Percentiles rank a stretch among this genome's conserved stretches.
These are phyloP conservation scores for Latrodectus geometricus DNA, from an alignment of 1,140 invertebrate genomes.

Conservation along the genomic window DNA sequence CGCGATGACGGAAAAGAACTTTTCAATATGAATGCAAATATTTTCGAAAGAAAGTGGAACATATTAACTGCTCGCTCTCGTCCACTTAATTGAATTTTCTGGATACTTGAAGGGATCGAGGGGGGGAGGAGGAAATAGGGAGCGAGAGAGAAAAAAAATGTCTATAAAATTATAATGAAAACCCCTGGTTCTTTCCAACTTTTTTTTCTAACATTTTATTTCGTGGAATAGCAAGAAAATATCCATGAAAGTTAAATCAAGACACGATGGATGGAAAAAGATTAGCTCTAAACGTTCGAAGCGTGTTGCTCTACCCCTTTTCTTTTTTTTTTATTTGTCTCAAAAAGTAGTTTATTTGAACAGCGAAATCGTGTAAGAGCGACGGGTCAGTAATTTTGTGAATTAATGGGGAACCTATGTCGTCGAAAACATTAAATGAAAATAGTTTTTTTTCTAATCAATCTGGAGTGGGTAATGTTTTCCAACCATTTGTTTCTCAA, in stretches of 20 bases:
- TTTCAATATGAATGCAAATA: conserved; percentile 57
- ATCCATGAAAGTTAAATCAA: not conserved
- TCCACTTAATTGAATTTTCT: conserved; percentile 50
- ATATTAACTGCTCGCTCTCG: conserved; percentile 31
- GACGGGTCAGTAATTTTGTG: not conserved
- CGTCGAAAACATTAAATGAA: too few species aligned
- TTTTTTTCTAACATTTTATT: not conserved
- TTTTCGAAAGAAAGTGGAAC: conserved; percentile 44
- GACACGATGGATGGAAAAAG: not conserved
- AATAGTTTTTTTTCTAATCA: too few species aligned
- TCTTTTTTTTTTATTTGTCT: not conserved
- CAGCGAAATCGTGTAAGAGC: not conserved
- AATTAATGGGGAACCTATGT: not conserved
- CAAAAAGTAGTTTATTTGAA: not conserved
- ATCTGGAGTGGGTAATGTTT: too few species aligned
- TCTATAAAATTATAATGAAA: not conserved
- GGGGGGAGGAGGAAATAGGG: not conserved
- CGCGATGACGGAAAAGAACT: not conserved
- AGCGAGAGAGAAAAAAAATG: not conserved
- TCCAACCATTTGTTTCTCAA: too few species aligned
- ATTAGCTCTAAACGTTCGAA: too few species aligned
- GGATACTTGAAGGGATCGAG: conserved; percentile 5
- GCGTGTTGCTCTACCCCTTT: too few species aligned
- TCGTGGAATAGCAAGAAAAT: not conserved
- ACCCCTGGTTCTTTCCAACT: too few species aligned